Base-by-base conservation (phyloP, 2,113 vertebrate species). In the Zosterops pallidus region DNA sequence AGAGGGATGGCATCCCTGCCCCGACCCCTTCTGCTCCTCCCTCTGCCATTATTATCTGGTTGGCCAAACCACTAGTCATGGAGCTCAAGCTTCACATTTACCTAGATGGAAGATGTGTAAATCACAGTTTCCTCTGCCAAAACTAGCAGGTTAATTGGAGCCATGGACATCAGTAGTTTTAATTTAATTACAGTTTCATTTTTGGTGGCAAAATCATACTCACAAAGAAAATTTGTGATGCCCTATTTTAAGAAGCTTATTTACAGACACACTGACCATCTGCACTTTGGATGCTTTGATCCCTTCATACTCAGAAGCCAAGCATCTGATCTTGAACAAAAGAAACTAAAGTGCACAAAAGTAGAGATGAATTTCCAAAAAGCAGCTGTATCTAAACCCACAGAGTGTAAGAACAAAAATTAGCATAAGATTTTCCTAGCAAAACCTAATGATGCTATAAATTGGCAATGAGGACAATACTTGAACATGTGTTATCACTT, bases 391-490 rank as follows among this genome's bases (percentile, higher is more conserved):
- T 33, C n/a, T 55, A 82, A 68, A 26, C 6, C 52, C 37, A 56
- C 11, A 14, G 50, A 87, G 46, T 5, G 2, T 46, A 79, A 79
- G 52, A 85, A 92, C 23, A 25, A 84, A 91, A 86, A 91, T 76
- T 65, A 62, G 50, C 41, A 33, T 60, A 56, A 41, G 20, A 59
- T 76, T 94, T 92, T 92, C 44, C 44, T 62, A 53, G 37, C 72
- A 92, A 92, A 91, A 89, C 31, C 46, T 94, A 92, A 94, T 69
- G 83, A 79, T 69, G 49, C 69, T 49, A 62, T 82, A 88, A 95
- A 82, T 71, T 65, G 37, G 15, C 69, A 91, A 65, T 79, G 65
- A 89, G 29, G 65, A 89, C 81, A 87, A 86, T 26, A 69, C n/a
- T 89, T 72, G 39, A 76, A 84, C 65, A 71, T 57, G 71, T 78